Evolutionary conservation across 2,888 invertebrate species (phyloP), one percentile per base, ranked within the genome.

Genomic region (Eurytoma adleriae): DNA sequence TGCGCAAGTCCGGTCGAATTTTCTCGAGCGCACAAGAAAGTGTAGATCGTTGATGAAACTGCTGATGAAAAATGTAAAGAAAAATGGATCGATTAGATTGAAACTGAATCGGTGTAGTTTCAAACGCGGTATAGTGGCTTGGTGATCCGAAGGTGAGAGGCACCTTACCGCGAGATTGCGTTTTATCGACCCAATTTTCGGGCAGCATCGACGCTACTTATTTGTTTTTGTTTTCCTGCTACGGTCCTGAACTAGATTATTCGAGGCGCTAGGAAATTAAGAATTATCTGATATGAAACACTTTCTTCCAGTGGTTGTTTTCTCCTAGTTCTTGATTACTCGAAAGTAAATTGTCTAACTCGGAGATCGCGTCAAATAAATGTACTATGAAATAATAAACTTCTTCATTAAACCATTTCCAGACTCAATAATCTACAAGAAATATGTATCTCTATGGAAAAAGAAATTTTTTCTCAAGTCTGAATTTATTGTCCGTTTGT

Each of bases 241-340:
- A 12, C 66, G 13, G 3, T 14, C 7, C n/a, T 71, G 71, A 66
- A 57, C 78, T 71, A 57, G 62, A 70, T 59, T 67, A 14, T 24
- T 24, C 24, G 20, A 40, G 7, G 18, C 59, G 71, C 66, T 78
- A 71, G 71, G 30, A 71, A 57, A 66, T 71, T 30, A 52, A 18
- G 40, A 71, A 52, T 57, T 57, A 64, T 71, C 57, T 50, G 59
- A 40, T 71, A 66, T 20, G 71, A 30, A 66, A 66, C n/a, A 30
- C 78, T 78, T 71, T 78, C 71, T 59, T 69, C 54, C 0, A 48
- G 40, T 62, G 20, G 24, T 67, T 54, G 54, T 71, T 66, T 71
- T 71, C 78, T 69, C 56, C n/a, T 69, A 16, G 56, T 54, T 61
- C 52, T 50, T 24, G 68, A 76, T 76, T 61, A 14, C 50, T 59